Conservation (phyloP, 2,113 vertebrate genomes). For the Oryzias woworae region DNA sequence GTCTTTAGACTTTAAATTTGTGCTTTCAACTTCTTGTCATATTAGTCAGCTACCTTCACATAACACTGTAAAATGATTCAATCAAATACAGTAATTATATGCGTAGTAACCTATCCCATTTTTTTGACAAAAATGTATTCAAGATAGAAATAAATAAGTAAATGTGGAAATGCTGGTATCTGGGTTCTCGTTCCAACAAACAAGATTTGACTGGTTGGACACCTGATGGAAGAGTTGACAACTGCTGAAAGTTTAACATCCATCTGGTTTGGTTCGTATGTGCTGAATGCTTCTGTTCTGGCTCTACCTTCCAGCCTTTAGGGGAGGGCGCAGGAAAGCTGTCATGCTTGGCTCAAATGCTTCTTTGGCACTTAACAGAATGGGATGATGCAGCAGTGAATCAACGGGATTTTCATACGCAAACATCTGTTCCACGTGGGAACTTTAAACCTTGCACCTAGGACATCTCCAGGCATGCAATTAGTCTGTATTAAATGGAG, state of each 20-base stretch:
- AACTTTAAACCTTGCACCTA: background rate
- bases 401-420: constrained; percentile 30
- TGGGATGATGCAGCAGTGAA: constrained; percentile 54
- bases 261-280: constrained; percentile 9
- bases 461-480: constrained; percentile 27
- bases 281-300: constrained; percentile 14
- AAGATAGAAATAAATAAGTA: background rate
- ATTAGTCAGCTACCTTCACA: constrained; percentile 24
- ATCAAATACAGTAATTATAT: constrained; percentile 13
- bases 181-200: constrained; percentile 5
- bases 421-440: constrained; percentile 49
- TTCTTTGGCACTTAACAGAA: constrained; percentile 5
- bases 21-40: constrained; percentile 13
- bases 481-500: constrained; percentile 49
- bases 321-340: constrained; percentile 46
- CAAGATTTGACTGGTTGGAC: background rate
- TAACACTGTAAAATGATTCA: constrained; percentile 33
- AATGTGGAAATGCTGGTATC: constrained; percentile 4
- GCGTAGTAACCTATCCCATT: constrained; percentile 1
- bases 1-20: constrained; percentile 45
- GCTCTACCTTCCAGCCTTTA: constrained; percentile 28
- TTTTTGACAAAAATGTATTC: constrained; percentile 16
- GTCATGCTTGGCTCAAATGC: constrained; percentile 54
- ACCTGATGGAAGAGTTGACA: constrained; percentile 5
- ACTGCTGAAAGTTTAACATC: constrained; percentile 6